Percentiles rank a stretch among this genome's conserved stretches.
phyloP scores from a whole-genome alignment of 2,888 invertebrate species.

The Silvanus unidentatus region DNA sequence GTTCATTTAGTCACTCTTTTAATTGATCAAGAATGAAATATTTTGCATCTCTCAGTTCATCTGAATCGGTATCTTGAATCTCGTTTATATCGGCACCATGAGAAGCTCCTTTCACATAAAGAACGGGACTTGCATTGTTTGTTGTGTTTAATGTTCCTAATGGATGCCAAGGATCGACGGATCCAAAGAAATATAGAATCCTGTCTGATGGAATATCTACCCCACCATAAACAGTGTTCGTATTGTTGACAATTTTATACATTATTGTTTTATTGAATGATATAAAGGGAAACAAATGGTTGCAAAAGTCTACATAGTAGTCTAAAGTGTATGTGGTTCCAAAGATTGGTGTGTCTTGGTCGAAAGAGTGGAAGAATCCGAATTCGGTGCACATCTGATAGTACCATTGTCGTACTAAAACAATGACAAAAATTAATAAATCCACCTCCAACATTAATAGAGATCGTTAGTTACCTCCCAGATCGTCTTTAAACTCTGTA shows the following conservation, averaged over 20 bases:
- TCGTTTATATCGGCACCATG: slow-evolving; percentile 29
- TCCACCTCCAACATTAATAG: neutral
- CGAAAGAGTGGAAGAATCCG: slow-evolving; percentile 76
- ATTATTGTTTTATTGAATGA: slow-evolving; percentile 50
- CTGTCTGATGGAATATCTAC: slow-evolving; percentile 48
- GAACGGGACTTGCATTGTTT: slow-evolving; percentile 21
- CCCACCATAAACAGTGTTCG: slow-evolving; percentile 51
- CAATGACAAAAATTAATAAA: neutral
- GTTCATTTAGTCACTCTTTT: slow-evolving; percentile 22
- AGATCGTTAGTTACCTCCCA: neutral
- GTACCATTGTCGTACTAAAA: slow-evolving; percentile 59
- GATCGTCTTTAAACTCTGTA: neutral
- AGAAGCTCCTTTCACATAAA: slow-evolving; percentile 22
- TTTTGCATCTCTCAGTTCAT: slow-evolving; percentile 23
- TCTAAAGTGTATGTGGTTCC: slow-evolving; percentile 49
- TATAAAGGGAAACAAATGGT: slow-evolving; percentile 71
- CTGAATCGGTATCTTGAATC: slow-evolving; percentile 14
- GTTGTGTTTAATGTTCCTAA: slow-evolving; percentile 49
- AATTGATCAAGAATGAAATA: slow-evolving; percentile 18
- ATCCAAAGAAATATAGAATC: slow-evolving; percentile 55
- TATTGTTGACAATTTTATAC: slow-evolving; percentile 52
- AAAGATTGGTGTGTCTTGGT: slow-evolving; percentile 57
- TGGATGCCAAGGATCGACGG: slow-evolving; percentile 55
- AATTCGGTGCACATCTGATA: slow-evolving; percentile 85
- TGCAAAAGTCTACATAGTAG: slow-evolving; percentile 64